Percentiles rank a stretch among this genome's conserved stretches.
Evolutionary conservation across 2,888 invertebrate species (phyloP).

Genomic region (Marronus borbonicus): DNA sequence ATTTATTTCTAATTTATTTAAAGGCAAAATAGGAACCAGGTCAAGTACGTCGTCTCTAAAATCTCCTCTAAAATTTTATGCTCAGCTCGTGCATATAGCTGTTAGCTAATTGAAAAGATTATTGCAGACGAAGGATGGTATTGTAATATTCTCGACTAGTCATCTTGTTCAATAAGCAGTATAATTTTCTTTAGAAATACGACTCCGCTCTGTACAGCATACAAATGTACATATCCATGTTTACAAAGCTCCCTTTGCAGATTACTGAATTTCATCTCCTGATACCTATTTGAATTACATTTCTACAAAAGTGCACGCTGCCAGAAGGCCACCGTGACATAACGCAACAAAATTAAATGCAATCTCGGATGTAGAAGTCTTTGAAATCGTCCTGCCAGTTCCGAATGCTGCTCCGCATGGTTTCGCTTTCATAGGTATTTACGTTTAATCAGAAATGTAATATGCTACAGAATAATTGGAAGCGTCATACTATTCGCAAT

Average conservation of each 20-base stretch:
- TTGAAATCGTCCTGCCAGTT: slow-evolving; percentile 3
- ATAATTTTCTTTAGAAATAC: slow-evolving; percentile 18
- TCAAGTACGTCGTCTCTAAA: too few relatives aligned
- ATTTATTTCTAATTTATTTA: too few relatives aligned
- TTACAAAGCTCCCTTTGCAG: slow-evolving; percentile 6
- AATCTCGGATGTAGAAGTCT: background rate
- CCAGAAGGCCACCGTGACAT: background rate
- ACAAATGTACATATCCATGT: background rate
- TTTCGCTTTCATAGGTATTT: background rate
- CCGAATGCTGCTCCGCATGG: background rate
- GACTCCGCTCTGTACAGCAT: background rate
- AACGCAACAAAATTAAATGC: slow-evolving; percentile 6
- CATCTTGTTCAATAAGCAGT: slow-evolving; percentile 5
- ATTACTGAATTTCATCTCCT: slow-evolving; percentile 17
- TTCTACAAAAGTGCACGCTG: background rate
- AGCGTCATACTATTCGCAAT: background rate
- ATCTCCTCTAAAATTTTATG: too few relatives aligned
- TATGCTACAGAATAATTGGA: background rate
- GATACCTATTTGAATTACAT: slow-evolving; percentile 26
- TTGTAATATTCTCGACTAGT: background rate
- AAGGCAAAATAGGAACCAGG: too few relatives aligned
- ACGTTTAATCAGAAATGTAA: slow-evolving; percentile 16
- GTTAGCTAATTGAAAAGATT: background rate
- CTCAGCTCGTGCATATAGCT: background rate
- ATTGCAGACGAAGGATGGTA: background rate